A percentile compares a stretch with the other conserved stretches of the same genome.
These are phyloP conservation scores for Lamellibrachia columna DNA, from an alignment of 2,888 invertebrate genomes.

Conservation along the genomic window DNA sequence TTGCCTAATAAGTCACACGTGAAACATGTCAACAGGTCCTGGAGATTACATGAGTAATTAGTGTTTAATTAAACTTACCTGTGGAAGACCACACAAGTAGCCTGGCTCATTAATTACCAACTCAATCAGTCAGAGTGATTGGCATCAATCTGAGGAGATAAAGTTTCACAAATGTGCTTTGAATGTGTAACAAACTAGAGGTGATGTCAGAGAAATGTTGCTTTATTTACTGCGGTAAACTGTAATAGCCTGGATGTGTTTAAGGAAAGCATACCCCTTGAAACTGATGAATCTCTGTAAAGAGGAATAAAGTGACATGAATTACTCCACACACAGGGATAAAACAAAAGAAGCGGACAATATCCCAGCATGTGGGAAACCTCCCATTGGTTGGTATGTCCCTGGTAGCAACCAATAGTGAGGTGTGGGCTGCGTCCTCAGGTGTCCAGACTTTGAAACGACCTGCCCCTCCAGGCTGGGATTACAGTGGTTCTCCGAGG, in stretches of 20 bases:
- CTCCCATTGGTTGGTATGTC: neutral
- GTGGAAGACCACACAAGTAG: neutral
- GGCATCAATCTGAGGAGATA: neutral
- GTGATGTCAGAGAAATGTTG: neutral
- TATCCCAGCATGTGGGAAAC: neutral
- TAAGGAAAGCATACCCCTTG: no score
- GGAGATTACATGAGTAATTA: neutral
- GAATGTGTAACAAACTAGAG: neutral
- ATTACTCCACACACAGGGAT: neutral
- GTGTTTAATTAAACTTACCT: constrained; percentile 16
- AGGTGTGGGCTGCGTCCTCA: neutral
- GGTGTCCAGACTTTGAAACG: neutral
- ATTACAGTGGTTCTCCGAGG: neutral
- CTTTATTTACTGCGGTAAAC: neutral
- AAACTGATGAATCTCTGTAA: neutral
- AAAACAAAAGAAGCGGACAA: neutral
- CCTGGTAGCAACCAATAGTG: neutral
- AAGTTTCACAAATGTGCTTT: neutral
- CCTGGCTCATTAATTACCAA: neutral
- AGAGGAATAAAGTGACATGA: neutral
- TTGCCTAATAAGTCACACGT: neutral
- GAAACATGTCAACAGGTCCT: neutral
- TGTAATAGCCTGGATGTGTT: neutral
- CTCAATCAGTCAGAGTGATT: neutral
- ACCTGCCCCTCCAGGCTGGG: neutral